These are phyloP conservation scores for Goniozus legneri DNA, from an alignment of 1,140 invertebrate genomes.

Conservation along the genomic window DNA sequence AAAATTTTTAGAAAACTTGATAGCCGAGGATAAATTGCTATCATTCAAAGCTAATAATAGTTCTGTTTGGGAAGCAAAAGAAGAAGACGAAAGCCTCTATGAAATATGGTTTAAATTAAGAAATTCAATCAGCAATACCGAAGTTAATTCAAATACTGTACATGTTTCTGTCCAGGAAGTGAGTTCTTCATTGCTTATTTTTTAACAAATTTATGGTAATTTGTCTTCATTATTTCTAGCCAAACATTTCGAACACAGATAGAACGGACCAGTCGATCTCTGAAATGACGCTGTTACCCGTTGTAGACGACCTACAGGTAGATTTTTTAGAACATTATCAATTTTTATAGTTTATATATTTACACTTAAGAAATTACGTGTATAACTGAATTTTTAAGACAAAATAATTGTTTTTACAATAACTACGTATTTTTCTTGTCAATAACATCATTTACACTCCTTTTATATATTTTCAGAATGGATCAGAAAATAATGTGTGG, in stretches of 20 bases:
- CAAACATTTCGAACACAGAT: neutral
- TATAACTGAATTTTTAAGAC: too few relatives aligned
- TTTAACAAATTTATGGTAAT: neutral
- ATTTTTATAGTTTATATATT: too few relatives aligned
- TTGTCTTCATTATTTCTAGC: neutral
- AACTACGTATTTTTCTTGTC: neutral
- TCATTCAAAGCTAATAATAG: neutral
- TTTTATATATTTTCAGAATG: neutral
- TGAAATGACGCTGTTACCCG: neutral
- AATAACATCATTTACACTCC: neutral
- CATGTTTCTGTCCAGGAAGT: neutral
- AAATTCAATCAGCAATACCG: neutral
- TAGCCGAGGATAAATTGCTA: neutral
- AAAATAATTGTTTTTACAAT: too few relatives aligned
- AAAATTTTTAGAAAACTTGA: neutral
- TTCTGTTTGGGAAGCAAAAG: neutral
- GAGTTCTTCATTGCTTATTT: neutral
- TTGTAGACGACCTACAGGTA: neutral
- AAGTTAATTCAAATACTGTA: neutral
- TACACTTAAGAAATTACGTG: too few relatives aligned
- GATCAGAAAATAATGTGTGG: neutral
- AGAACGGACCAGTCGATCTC: neutral
- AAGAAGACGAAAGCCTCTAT: conserved; percentile 2
- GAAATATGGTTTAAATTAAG: neutral
- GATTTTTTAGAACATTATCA: too few relatives aligned